Evolutionary conservation across 2,888 invertebrate species (phyloP), one percentile per base, ranked within the genome.

Genomic region (Sphecodes monilicornis): DNA sequence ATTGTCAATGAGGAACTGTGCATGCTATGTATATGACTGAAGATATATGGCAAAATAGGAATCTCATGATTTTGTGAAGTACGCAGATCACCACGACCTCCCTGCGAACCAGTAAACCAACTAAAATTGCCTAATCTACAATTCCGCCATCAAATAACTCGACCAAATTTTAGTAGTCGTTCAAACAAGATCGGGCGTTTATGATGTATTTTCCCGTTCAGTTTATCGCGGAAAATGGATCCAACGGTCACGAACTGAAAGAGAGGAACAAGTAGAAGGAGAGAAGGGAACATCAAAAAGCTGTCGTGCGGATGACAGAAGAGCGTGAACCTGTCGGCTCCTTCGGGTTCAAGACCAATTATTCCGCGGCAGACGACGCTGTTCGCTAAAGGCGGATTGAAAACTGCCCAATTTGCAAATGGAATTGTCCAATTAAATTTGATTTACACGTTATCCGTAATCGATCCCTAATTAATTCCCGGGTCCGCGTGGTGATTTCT

Each of bases 391-490:
- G 54, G 68, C 18, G 57, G 41, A 57, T 73, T 71, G 64, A 77
- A 71, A 75, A 78, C 60, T 46, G 78, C n/a, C 71, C 81, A 72
- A 81, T 84, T 76, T 64, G 46, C 80, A 41, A 72, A 82, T 78
- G 72, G 57, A 68, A 68, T 80, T 64, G 73, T 75, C 73, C 86
- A 83, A 83, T 87, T 87, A 84, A 84, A 78, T 72, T 76, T 75
- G 82, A 89, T 74, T 83, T 82, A 82, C 82, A 78, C 77, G 57
- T 60, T 68, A 43, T 54, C 41, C 74, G 41, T 43, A 66, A 46
- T 50, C 79, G 77, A 86, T 86, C 80, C 78, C 82, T 86, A 89
- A 88, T 89, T 86, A 89, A 89, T 89, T 80, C 69, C 71, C 43
- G 22, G 54, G 74, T 41, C 26, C 36, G n/a, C 41, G 36, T 1